Evolutionary conservation across 2,888 invertebrate species (phyloP).

Genomic region (Drosophila kanekoi): DNA sequence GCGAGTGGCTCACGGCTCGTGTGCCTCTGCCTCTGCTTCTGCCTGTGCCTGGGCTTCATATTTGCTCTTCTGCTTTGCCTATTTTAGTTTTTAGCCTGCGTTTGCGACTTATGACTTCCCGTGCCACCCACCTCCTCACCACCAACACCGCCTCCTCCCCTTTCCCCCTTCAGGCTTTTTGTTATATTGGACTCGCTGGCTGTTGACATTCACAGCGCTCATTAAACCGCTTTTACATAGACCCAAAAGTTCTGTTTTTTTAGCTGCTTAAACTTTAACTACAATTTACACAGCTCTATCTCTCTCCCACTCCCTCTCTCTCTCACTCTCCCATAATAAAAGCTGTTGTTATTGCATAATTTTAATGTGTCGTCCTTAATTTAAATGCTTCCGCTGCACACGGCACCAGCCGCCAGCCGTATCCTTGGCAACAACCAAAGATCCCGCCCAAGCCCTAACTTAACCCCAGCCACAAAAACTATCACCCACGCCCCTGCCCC

Average conservation of each 20-base stretch:
- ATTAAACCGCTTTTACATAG: constrained; percentile 55
- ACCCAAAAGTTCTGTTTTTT: constrained; percentile 11
- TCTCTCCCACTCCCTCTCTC: neutral
- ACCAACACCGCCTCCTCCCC: too few species aligned
- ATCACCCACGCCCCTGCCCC: neutral
- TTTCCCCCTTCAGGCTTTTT: constrained; percentile 10
- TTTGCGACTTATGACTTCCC: constrained; percentile 75
- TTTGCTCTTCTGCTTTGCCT: constrained; percentile 76
- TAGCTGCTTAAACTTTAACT: constrained; percentile 49
- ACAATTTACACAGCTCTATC: constrained; percentile 41
- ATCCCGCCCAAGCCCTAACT: constrained; percentile 20
- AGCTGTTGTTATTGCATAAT: constrained; percentile 81
- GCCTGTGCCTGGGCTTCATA: constrained; percentile 56
- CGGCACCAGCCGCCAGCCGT: constrained; percentile 45
- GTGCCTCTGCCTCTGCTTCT: neutral
- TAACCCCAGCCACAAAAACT: neutral
- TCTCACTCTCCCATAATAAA: constrained; percentile 53
- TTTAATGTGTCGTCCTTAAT: constrained; percentile 83
- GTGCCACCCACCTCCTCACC: constrained; percentile 12
- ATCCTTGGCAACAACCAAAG: constrained; percentile 77
- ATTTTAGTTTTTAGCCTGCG: constrained; percentile 62
- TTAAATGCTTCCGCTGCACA: constrained; percentile 82
- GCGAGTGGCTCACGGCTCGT: constrained; percentile 21
- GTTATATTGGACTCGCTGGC: constrained; percentile 53
- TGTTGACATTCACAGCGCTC: constrained; percentile 78